A percentile compares a stretch with the other conserved stretches of the same genome.
Evolutionary conservation across 2,888 invertebrate species (phyloP).

Genomic region (Dysmachus trigonus): DNA sequence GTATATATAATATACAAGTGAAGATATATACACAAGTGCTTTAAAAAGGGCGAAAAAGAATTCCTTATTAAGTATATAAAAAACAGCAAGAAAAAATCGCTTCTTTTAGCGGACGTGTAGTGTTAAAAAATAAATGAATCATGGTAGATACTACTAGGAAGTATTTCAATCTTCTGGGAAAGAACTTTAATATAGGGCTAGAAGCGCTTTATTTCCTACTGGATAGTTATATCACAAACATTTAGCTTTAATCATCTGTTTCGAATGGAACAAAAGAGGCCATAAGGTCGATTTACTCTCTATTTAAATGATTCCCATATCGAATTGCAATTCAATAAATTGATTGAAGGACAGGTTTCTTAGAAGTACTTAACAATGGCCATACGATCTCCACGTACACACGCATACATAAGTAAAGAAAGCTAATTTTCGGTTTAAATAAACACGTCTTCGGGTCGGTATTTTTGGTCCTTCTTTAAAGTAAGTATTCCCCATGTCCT

Average conservation of each 20-base stretch:
- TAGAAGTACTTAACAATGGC: neutral
- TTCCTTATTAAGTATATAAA: too few relatives aligned
- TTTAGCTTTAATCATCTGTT: neutral
- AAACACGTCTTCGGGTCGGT: neutral
- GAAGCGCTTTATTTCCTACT: too few relatives aligned
- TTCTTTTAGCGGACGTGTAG: too few relatives aligned
- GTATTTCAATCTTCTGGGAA: too few relatives aligned
- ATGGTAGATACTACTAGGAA: too few relatives aligned
- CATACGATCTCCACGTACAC: neutral
- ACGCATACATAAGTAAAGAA: neutral
- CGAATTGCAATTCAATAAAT: neutral
- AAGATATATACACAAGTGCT: too few relatives aligned
- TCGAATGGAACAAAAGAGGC: neutral
- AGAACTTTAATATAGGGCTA: too few relatives aligned
- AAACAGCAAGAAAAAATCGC: too few relatives aligned
- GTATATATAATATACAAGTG: too few relatives aligned
- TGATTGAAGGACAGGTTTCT: neutral
- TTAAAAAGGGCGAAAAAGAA: too few relatives aligned
- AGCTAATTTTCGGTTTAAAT: neutral
- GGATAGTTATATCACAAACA: too few relatives aligned
- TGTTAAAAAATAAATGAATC: too few relatives aligned
- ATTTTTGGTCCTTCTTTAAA: neutral
- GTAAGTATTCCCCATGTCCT: neutral
- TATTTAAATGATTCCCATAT: neutral
- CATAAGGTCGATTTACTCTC: neutral